Evolutionary conservation across 2,888 invertebrate species (phyloP).

Genomic region (Thera britannica): DNA sequence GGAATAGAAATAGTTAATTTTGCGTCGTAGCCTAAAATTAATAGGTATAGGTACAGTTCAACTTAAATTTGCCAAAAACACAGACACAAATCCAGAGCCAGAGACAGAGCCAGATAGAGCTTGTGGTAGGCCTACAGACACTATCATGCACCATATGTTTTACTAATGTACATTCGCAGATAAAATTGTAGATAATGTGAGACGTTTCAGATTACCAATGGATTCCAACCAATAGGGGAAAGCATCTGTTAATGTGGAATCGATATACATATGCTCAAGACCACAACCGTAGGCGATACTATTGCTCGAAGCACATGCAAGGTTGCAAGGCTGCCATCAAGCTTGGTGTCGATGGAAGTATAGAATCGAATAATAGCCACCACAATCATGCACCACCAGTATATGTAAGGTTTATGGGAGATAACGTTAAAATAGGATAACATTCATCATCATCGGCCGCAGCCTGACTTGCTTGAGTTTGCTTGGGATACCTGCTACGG

Average conservation of each 20-base stretch:
- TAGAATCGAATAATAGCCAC: constrained; percentile 12
- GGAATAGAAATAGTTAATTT: too few species aligned
- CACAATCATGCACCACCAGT: constrained; percentile 23
- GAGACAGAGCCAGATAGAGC: too few species aligned
- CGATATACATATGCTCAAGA: constrained; percentile 48
- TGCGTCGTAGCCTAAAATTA: too few species aligned
- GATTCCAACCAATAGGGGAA: constrained; percentile 8
- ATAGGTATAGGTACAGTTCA: too few species aligned
- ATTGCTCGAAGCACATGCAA: constrained; percentile 39
- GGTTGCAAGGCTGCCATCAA: constrained; percentile 13
- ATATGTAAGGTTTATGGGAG: constrained; percentile 10
- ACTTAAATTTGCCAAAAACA: too few species aligned
- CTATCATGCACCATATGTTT: too few species aligned
- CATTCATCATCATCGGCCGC: not conserved
- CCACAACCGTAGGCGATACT: constrained; percentile 41
- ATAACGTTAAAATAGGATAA: constrained; percentile 8
- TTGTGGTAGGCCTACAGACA: too few species aligned
- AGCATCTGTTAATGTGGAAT: constrained; percentile 39
- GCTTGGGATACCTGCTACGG: too few species aligned
- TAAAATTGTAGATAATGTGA: not conserved
- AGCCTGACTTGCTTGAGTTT: too few species aligned
- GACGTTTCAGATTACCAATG: constrained; percentile 27
- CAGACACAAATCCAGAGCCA: too few species aligned
- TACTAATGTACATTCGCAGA: not conserved
- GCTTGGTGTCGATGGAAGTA: constrained; percentile 14